A percentile compares a stretch with the other conserved stretches of the same genome.
Conservation (phyloP, 2,797 vertebrate species). For the Pipistrellus nathusii region DNA sequence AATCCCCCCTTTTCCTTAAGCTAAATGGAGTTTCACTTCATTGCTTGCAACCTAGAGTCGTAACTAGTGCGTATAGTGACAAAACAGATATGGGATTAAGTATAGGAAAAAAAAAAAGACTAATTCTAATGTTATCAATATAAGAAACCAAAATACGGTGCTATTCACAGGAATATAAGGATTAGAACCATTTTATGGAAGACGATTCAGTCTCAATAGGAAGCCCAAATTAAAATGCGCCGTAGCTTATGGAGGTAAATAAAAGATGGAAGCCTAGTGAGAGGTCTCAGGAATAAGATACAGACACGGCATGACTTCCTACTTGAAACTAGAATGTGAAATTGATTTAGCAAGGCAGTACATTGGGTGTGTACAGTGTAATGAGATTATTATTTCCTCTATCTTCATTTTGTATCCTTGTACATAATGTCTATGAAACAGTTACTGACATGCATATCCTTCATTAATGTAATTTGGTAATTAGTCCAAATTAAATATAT, state of each 20-base stretch:
- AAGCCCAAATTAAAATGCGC: background rate
- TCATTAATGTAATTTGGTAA: conserved; percentile 21
- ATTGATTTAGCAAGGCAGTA: background rate
- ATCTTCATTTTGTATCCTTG: conserved; percentile 34
- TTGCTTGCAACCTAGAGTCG: background rate
- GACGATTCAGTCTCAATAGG: background rate
- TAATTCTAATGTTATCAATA: background rate
- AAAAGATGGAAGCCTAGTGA: background rate
- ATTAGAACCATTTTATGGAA: conserved; percentile 11
- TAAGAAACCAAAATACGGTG: background rate
- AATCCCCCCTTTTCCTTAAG: background rate
- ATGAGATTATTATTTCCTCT: background rate
- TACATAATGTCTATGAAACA: background rate
- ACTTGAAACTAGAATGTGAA: background rate
- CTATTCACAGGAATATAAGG: background rate
- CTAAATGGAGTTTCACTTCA: background rate
- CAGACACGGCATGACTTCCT: background rate
- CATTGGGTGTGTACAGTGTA: background rate
- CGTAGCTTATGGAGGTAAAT: background rate
- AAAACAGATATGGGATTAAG: background rate
- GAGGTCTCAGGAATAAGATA: background rate
- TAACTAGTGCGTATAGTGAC: background rate
- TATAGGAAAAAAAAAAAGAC: background rate
- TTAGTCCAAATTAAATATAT: conserved; percentile 34
- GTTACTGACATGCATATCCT: background rate